Evolutionary conservation across 2,113 vertebrate genomes (phyloP), one percentile per base, ranked within the genome.

Genomic region (Sitta europaea): DNA sequence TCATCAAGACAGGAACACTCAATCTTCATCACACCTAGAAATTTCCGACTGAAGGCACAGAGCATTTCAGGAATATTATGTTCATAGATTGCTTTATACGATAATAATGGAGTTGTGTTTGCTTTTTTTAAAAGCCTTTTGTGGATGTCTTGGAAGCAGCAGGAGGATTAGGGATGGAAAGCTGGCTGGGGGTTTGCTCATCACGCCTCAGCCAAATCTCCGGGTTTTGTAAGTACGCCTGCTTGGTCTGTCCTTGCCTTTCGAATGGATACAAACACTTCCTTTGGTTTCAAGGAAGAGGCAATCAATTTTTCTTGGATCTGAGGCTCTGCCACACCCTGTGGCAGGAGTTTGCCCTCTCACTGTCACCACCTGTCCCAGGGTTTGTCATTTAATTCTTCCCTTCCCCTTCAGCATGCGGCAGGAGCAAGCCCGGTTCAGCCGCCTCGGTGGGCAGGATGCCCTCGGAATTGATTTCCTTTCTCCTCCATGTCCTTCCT

Each of bases 1-100:
- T 94, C 82, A 68, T 82, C 54, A 57, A 74, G 89, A 61, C 35
- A 77, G 59, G 53, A 74, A 14, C 28, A 47, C 29, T 92, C 68
- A 55, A 27, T 86, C 83, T 86, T 86, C 11, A 5, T 94, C 83
- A 70, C 66, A 40, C 73, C 63, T 40, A 43, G 72, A 61, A 58
- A 70, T 77, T 80, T 79, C 47, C 7, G 0, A 3, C 72, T 62
- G 84, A 91, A 86, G 63, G 80, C 84, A 54, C 62, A 54, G 62
- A 76, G 67, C 50, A 5, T 70, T 77, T 80, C 76, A 91, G 89
- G 45, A 77, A 47, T 83, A 33, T 28, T n/a, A 13, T 31, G 35
- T 33, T 38, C 33, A 8, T 14, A 89, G 95, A 74, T 89, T 57
- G 36, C 82, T 90, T 94, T 75, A 65, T 72, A 25, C 0, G 12